Evolutionary conservation across 1,140 invertebrate species (phyloP), one percentile per base, ranked within the genome.

Genomic region (Drosophila jambulina): DNA sequence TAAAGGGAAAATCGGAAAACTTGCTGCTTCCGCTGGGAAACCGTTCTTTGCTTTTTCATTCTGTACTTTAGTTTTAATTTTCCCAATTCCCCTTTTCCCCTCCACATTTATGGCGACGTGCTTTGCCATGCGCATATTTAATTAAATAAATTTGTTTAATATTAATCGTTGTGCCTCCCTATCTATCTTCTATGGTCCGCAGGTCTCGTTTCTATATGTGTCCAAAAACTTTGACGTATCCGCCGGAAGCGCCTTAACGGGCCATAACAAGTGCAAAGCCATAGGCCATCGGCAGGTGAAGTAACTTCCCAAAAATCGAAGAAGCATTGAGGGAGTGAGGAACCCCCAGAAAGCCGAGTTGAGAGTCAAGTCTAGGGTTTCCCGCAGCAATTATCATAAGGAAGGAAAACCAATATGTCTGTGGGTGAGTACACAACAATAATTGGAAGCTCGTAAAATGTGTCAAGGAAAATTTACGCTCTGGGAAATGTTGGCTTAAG

Each of bases 241-340:
- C 85, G 84, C 77, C 84, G 84, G 84, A 87, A 87, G 81, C 80
- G 29, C 84, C 84, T 84, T 90, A 81, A 78, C 53, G 38, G 81
- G 84, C 45, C 43, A 78, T 63, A 87, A 87, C 84, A 87, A 87
- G 84, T 87, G 85, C 85, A 88, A 72, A 88, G 84, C 85, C 53
- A 38, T 38, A 2, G 32, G 9, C 69, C 43, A 49, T 12, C 5
- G 48, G 19, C 70, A 74, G 67, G 51, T 29, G 56, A 49, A 56
- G 34, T 25, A 65, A 42, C 43, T 62, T 27, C 42, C 45, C 70
- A 76, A 68, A 81, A 72, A 78, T 86, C 57, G 21, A 58, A 69
- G 54, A 40, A 38, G 46, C 8, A n/a, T 7, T 15, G 25, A 19
- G 21, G 8, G 29, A 29, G 54, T 32, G 19, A n/a, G 6, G 42